Evolutionary conservation across 2,888 invertebrate species (phyloP), one percentile per base, ranked within the genome.

Genomic region (Dryobota labecula): DNA sequence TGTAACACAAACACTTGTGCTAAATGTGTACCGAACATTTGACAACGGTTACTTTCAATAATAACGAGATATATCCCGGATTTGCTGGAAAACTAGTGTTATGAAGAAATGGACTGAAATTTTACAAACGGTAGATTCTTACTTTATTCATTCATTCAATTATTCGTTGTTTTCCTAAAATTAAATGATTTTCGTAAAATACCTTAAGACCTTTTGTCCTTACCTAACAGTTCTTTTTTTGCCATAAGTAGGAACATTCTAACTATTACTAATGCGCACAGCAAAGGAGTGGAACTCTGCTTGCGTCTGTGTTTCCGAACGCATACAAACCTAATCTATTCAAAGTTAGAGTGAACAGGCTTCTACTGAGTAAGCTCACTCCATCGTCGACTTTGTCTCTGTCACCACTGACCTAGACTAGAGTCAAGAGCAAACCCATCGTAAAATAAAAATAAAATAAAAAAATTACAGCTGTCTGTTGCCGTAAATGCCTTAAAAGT

Each of bases 11-110:
- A 63, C 38, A 69, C 27, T 76, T 27, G 53, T 24, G 38, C 54
- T 75, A 68, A 76, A 75, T 76, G 53, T 76, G 27, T 72, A 45
- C 24, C 43, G 33, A 41, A 68, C 41, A 57, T 51, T 45, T 77
- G 56, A 24, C 27, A 62, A 27, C 24, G 43, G 27, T 64, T 56
- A 47, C 24, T 68, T 61, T 61, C 15, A 53, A 54, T 54, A 4
- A 43, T 15, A 60, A 33, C 30, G 49, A 56, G 27, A 2, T 5
- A 53, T 18, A 78, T 78, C 2, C 4, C 5, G 20, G 13, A 24
- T 66, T 47, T 36, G 1, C 41, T n/a, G n/a, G 15, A 15, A 68
- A 49, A 38, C 15, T 43, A 43, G 33, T 24, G 3, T n/a, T 64
- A 20, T 36, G 11, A 8, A 38, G n/a, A 38, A 30, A 27, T 8